Base-by-base conservation (phyloP, 2,888 invertebrate species). In the Mesodorylaimus sp. region DNA sequence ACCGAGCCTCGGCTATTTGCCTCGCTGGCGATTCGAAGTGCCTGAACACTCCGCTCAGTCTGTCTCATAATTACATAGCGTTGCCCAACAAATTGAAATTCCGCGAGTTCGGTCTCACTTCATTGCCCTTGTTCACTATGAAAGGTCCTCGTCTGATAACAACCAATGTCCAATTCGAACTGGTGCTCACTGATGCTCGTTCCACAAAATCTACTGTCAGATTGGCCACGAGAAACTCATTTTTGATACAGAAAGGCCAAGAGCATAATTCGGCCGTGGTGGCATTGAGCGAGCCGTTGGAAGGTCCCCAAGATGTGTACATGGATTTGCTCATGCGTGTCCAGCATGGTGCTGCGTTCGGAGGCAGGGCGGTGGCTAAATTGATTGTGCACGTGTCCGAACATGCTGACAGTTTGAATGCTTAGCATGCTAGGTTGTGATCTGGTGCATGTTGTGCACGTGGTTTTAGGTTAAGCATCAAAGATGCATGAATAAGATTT, bases 11-110 rank as follows among this genome's bases (percentile, higher is more conserved):
- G 13, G 52, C 54, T 27, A 50, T 52, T 26, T 58, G 58, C 63
- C 76, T 76, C 37, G 71, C 76, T 25, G 75, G 77, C n/a, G 82
- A 83, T 66, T 68, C 73, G 59, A 74, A 77, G 26, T 93, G 93
- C 60, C 74, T 79, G 48, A 77, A 77, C 43, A 77, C 78, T 60
- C 88, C 93, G 0, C 77, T 84, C 43, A 81, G 84, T 47, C 83
- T 83, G 65, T 86, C 86, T 29, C 88, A 81, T 73, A 88, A 91
- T 70, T 93, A 85, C 68, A 82, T 95, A 59, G 83, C 88, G 1
- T 79, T 95, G 61, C 83, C 85, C 0, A 82, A 87, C 25, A 81
- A 83, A 47, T 66, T 71, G 43, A 65, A 67, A 50, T 63, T 71
- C 25, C 59, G 72, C 1, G 61, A 70, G 53, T 78, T 77, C 1